These are phyloP conservation scores for Carassius gibelio DNA, from an alignment of 2,113 vertebrate genomes.

Conservation along the genomic window DNA sequence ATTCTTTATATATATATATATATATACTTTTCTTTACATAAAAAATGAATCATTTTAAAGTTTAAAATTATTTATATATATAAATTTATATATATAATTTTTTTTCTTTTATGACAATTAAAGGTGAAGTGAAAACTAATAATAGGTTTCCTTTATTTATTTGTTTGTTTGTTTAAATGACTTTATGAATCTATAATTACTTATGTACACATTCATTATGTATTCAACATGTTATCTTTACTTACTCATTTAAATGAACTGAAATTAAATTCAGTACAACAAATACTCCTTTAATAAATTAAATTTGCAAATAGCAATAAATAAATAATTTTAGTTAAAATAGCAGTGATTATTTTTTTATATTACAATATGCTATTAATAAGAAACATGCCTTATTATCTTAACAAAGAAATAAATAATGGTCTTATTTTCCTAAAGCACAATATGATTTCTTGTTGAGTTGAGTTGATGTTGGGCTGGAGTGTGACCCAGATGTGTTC, in stretches of 20 bases:
- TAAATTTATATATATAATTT: too few species aligned
- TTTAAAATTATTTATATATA: too few species aligned
- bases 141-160: too few species aligned
- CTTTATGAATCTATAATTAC: too few species aligned
- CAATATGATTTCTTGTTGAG: not conserved
- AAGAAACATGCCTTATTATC: not conserved
- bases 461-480: not conserved
- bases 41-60: not conserved
- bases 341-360: not conserved
- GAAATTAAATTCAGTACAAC: not conserved
- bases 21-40: too few species aligned
- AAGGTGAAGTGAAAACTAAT: too few species aligned
- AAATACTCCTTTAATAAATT: not conserved
- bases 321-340: not conserved
- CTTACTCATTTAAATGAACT: not conserved
- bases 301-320: not conserved
- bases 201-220: too few species aligned
- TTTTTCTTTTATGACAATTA: too few species aligned
- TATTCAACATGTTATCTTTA: not conserved
- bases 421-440: not conserved
- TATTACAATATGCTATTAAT: not conserved
- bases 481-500: not conserved
- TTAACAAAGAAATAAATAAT: not conserved
- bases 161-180: too few species aligned
- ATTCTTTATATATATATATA: too few species aligned